A percentile compares a stretch with the other conserved stretches of the same genome.
Evolutionary conservation across 1,140 invertebrate species (phyloP).

Genomic region (Monomorium pharaonis): DNA sequence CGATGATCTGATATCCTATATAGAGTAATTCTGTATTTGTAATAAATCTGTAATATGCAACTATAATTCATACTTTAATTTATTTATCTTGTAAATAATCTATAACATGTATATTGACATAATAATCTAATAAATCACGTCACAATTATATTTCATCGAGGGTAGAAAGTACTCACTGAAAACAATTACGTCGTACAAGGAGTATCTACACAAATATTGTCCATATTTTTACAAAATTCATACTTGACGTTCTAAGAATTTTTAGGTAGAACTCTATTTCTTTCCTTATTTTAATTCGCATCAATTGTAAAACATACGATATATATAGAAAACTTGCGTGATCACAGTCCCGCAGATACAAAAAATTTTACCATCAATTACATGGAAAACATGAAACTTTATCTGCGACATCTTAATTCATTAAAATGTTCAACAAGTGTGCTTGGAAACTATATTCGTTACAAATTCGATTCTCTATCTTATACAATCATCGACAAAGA

Average conservation of each 20-base stretch:
- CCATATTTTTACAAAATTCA: background rate
- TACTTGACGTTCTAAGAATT: background rate
- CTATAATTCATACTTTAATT: slow-evolving; percentile 9
- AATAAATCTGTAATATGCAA: slow-evolving; percentile 78
- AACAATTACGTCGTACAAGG: background rate
- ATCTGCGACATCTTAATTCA: background rate
- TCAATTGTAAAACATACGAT: background rate
- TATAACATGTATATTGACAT: slow-evolving; percentile 7
- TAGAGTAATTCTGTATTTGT: slow-evolving; percentile 82
- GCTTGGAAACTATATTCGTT: background rate
- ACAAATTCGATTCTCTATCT: background rate
- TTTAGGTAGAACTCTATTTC: slow-evolving; percentile 3
- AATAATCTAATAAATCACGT: slow-evolving; percentile 37
- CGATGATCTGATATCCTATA: slow-evolving; percentile 49
- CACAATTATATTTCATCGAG: background rate
- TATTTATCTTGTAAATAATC: slow-evolving; percentile 48
- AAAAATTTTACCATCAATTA: slow-evolving; percentile 23
- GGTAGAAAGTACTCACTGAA: background rate
- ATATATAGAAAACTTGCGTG: background rate
- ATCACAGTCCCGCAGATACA: slow-evolving; percentile 27
- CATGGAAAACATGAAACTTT: background rate
- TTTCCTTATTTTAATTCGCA: background rate
- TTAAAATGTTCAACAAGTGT: background rate
- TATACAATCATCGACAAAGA: background rate
- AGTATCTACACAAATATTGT: slow-evolving; percentile 33